These are phyloP conservation scores for Nesoenas mayeri DNA, from an alignment of 2,113 vertebrate genomes.

Conservation along the genomic window DNA sequence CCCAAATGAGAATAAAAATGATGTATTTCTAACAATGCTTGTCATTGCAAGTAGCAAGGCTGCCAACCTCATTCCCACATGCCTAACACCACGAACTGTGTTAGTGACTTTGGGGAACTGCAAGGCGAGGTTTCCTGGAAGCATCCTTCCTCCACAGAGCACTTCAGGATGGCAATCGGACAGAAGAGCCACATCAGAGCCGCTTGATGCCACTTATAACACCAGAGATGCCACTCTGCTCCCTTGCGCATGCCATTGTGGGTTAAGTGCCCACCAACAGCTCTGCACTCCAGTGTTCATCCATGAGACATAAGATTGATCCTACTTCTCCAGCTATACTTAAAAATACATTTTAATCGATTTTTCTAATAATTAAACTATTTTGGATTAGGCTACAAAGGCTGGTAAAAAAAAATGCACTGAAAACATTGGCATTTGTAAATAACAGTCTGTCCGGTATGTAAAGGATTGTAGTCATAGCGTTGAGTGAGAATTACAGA, in stretches of 20 bases:
- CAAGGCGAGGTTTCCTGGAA: not conserved
- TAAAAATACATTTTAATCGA: not conserved
- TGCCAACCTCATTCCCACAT: not conserved
- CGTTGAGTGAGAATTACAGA: not conserved
- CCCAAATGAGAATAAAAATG: not conserved
- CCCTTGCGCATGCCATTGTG: not conserved
- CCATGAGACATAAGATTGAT: not conserved
- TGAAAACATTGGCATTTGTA: not conserved
- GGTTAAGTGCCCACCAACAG: not conserved
- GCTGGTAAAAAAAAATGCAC: not conserved
- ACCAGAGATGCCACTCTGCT: not conserved
- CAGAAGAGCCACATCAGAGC: not conserved
- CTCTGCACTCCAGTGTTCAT: not conserved
- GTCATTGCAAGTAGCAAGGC: not conserved
- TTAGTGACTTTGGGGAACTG: not conserved
- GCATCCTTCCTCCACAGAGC: not conserved
- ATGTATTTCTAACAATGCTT: not conserved
- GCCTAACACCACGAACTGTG: not conserved
- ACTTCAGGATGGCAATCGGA: not conserved
- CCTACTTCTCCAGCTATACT: not conserved
- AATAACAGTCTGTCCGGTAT: not conserved
- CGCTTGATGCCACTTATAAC: not conserved
- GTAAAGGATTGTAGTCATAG: not conserved
- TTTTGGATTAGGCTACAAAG: not conserved
- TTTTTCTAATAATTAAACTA: not conserved